Base-by-base conservation (phyloP, 2,888 invertebrate species). In the Lumbricus terrestris region DNA sequence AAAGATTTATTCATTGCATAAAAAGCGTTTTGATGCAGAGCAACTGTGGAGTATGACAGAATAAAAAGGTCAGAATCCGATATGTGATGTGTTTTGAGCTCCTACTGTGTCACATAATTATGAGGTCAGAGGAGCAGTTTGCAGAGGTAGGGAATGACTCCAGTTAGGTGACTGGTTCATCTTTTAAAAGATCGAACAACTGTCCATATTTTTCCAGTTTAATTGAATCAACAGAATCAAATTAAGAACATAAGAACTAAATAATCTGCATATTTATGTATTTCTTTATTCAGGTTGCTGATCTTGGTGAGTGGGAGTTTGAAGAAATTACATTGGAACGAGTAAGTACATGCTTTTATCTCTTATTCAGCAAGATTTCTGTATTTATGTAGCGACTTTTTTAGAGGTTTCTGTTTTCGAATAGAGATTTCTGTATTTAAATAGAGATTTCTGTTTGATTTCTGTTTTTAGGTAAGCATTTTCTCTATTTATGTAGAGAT, bases 321-420 rank as follows among this genome's bases (percentile, higher is more conserved):
- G 97, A 98, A 95, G 97, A 97, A 94, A 98, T 98, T 93, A 96
- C 97, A 92, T 95, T 98, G 95, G 98, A 98, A 94, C 96, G 98
- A 93, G 95, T 95, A 93, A 82, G 92, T 91, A 23, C 38, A 29
- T 29, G 29, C 11, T 69, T 29, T 69, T n/a, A n/a, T 16, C n/a
- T n/a, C n/a, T n/a, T 69, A 11, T n/a, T 69, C 69, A n/a, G 29
- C n/a, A n/a, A n/a, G 69, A 69, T 69, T 69, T 69, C 69, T n/a
- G 29, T 29, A 23, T 54, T 6, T 6, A n/a, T n/a, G n/a, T 42
- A 42, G 18, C 11, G 42, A 42, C 18, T 42, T 54, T 15, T 6
- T 6, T 42, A 42, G 18, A 42, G 42, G 18, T 42, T 42, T 42
- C 16, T 42, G 16, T 47, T 13, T 47, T 47, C 23, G 15, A 20